These are phyloP conservation scores for Aptenodytes patagonicus DNA, from an alignment of 2,113 vertebrate species.

Conservation along the genomic window DNA sequence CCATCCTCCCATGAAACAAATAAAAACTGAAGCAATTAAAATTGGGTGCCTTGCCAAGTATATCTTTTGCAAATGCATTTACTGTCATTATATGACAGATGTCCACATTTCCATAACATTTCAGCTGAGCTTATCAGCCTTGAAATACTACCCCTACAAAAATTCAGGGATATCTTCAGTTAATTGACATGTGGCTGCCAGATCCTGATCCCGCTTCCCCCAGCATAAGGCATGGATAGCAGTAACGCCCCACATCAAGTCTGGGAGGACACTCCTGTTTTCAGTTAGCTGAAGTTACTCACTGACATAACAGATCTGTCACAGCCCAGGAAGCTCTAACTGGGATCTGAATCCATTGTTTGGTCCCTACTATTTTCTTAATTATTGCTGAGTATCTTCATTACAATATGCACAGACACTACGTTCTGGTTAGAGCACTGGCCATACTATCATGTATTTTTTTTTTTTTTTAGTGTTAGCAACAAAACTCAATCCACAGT, in stretches of 20 bases:
- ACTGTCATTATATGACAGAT: not conserved
- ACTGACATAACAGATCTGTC: not conserved
- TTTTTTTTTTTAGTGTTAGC: not conserved
- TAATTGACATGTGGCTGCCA: not conserved
- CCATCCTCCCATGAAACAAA: not conserved
- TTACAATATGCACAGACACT: not conserved
- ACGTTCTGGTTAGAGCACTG: not conserved
- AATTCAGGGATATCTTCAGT: not conserved
- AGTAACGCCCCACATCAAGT: not conserved
- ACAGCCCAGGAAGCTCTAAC: not conserved
- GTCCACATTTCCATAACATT: not conserved
- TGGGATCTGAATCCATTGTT: not conserved
- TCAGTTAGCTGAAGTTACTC: not conserved
- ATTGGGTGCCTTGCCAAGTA: not conserved
- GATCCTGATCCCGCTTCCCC: not conserved
- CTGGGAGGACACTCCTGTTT: not conserved
- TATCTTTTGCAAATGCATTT: not conserved
- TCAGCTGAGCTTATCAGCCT: not conserved
- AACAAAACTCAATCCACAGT: accelerated
- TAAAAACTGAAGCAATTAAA: slow-evolving; percentile 31
- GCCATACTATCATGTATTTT: not conserved
- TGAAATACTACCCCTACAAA: not conserved
- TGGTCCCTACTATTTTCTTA: not conserved
- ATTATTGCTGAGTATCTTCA: not conserved
- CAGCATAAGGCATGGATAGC: accelerated